phyloP scores from a whole-genome alignment of 2,113 vertebrate species.

The Puntigrus tetrazona region DNA sequence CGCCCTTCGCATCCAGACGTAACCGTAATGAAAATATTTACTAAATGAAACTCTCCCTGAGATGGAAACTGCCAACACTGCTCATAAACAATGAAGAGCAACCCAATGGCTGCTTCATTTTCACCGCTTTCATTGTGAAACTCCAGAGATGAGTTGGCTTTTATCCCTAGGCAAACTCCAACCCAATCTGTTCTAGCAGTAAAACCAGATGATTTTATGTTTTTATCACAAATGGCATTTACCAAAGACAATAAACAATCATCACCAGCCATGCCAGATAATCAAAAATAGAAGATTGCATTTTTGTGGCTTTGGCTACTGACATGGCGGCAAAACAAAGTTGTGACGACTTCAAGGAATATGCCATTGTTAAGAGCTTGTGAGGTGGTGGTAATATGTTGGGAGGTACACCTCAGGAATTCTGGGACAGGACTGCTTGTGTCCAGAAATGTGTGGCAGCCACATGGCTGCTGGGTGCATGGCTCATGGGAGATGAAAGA shows the following conservation, averaged over 20 bases:
- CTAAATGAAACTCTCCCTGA: slow-evolving; percentile 52
- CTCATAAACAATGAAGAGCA: slow-evolving; percentile 36
- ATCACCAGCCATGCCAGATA: background rate
- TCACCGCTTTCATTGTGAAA: background rate
- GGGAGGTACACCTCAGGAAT: slow-evolving; percentile 5
- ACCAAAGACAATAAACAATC: background rate
- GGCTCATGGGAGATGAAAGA: slow-evolving; percentile 47
- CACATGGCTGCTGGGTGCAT: slow-evolving; percentile 40
- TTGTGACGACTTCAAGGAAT: background rate
- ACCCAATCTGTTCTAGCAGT: background rate
- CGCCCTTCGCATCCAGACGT: slow-evolving; percentile 37
- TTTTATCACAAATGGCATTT: slow-evolving; percentile 25
- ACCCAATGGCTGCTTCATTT: slow-evolving; percentile 1
- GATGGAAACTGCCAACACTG: slow-evolving; percentile 29
- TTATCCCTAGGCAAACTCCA: background rate
- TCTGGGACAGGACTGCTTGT: slow-evolving; percentile 18
- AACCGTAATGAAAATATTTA: slow-evolving; percentile 58
- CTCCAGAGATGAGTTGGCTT: slow-evolving; percentile 12
- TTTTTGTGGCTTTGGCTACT: slow-evolving; percentile 16
- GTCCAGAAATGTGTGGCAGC: slow-evolving; percentile 45
- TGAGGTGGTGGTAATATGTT: background rate
- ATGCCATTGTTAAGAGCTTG: background rate
- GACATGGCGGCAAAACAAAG: background rate
- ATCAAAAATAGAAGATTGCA: background rate
- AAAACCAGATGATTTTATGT: background rate